Evolutionary conservation across 2,113 vertebrate genomes (phyloP).

Genomic region (Miniopterus natalensis): DNA sequence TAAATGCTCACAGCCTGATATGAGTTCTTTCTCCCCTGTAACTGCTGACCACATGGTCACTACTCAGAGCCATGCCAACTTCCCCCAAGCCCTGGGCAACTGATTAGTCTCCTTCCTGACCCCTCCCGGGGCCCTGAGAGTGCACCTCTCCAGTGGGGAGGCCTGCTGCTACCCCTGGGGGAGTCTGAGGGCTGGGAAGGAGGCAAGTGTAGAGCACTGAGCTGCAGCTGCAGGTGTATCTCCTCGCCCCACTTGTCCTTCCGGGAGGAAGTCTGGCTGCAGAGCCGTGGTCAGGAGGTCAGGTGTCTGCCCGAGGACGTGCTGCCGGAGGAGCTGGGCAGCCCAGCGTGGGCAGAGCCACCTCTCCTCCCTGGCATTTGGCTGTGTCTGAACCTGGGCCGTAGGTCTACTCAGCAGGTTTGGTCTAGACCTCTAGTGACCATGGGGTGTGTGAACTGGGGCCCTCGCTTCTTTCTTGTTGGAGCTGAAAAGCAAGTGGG

Average conservation of each 20-base stretch:
- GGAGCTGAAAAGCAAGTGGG: background rate
- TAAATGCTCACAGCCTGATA: background rate
- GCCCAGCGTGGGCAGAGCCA: background rate
- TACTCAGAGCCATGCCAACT: background rate
- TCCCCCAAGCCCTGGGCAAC: background rate
- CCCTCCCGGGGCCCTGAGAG: background rate
- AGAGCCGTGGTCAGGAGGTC: background rate
- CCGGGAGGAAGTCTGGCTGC: background rate
- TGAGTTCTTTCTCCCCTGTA: background rate
- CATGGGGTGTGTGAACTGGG: background rate
- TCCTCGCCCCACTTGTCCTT: background rate
- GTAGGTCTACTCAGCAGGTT: background rate
- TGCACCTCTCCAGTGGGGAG: background rate
- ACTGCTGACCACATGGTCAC: background rate
- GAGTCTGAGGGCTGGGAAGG: conserved; percentile 79
- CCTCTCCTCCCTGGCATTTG: background rate
- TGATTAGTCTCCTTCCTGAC: background rate
- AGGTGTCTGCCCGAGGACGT: fast-evolving
- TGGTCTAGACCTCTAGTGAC: background rate
- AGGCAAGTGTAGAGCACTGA: background rate
- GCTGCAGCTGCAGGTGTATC: background rate
- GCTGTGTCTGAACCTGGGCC: background rate
- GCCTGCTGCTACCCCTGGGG: conserved; percentile 59
- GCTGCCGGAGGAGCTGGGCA: background rate
- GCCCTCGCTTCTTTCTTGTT: background rate